Conservation (phyloP, 1,140 invertebrate species). For the Drosophila sechellia region DNA sequence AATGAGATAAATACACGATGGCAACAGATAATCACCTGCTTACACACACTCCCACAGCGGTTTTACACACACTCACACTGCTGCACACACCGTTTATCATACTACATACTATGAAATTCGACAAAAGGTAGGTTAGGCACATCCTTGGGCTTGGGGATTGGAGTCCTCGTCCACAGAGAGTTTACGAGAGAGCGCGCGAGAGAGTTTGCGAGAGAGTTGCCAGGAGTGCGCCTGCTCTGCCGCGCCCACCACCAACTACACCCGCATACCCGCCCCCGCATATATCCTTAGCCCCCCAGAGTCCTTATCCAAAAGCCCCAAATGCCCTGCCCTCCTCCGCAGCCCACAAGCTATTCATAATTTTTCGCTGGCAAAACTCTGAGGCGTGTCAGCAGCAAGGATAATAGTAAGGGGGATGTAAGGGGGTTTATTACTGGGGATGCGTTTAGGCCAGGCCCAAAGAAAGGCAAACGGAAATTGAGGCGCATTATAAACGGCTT, state of each 20-base stretch:
- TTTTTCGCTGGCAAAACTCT: conserved; percentile 62
- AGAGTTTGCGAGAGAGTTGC: conserved; percentile 23
- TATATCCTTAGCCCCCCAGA: conserved; percentile 30
- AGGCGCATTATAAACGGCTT: conserved; percentile 67
- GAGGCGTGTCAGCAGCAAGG: conserved; percentile 56
- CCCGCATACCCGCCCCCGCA: conserved; percentile 9
- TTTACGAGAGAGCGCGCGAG: conserved; percentile 18
- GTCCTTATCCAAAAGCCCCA: conserved; percentile 19
- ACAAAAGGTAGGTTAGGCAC: conserved; percentile 81
- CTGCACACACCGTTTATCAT: conserved; percentile 46
- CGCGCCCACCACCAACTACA: conserved; percentile 66
- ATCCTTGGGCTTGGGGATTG: conserved; percentile 34
- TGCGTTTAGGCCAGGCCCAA: conserved; percentile 61
- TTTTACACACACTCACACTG: conserved; percentile 25
- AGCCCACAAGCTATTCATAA: conserved; percentile 43
- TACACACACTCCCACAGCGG: conserved; percentile 59
- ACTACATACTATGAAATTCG: conserved; percentile 72
- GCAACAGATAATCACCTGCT: conserved; percentile 83
- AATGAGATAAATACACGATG: conserved; percentile 78
- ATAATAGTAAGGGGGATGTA: no score
- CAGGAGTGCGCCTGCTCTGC: conserved; percentile 66
- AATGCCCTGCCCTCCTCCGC: conserved; percentile 1
- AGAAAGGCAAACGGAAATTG: conserved; percentile 67
- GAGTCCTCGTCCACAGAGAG: conserved; percentile 14
- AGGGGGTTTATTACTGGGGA: conserved; percentile 13